Evolutionary conservation across 2,888 invertebrate genomes (phyloP).

Genomic region (Tetrapedia diversipes): DNA sequence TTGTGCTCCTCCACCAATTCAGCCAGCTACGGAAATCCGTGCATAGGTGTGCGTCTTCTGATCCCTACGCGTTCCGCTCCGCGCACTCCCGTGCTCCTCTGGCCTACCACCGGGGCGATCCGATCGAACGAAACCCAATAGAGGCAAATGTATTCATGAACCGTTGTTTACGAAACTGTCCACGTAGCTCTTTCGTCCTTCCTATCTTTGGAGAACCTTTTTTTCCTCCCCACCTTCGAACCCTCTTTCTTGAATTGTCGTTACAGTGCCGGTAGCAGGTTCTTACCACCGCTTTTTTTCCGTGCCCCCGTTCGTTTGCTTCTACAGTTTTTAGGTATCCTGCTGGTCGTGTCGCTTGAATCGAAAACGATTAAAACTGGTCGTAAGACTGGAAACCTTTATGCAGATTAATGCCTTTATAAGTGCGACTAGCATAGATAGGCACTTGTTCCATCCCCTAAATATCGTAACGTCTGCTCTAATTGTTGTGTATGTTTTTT

Average conservation of each 20-base stretch:
- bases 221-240: slow-evolving; percentile 5
- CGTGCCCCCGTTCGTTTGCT: not conserved
- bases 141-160: slow-evolving; percentile 71
- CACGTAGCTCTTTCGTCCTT: slow-evolving; percentile 57
- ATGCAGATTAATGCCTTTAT: too few species aligned
- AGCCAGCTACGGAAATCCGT: slow-evolving; percentile 22
- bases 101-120: slow-evolving; percentile 31
- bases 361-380: too few species aligned
- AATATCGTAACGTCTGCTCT: too few species aligned
- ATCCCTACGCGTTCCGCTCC: slow-evolving; percentile 4
- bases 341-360: too few species aligned
- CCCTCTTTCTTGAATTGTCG: slow-evolving; percentile 1
- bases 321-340: too few species aligned
- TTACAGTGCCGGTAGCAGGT: not conserved
- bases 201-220: slow-evolving; percentile 24
- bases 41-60: slow-evolving; percentile 11
- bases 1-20: slow-evolving; percentile 42
- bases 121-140: slow-evolving; percentile 50
- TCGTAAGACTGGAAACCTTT: too few species aligned
- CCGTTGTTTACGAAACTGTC: slow-evolving; percentile 70
- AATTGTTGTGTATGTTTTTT: too few species aligned
- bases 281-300: not conserved
- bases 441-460: too few species aligned
- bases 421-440: too few species aligned
- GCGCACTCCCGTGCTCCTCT: slow-evolving; percentile 10